Evolutionary conservation across 2,113 vertebrate genomes (phyloP), one percentile per base, ranked within the genome.

Genomic region (Corapipo altera): DNA sequence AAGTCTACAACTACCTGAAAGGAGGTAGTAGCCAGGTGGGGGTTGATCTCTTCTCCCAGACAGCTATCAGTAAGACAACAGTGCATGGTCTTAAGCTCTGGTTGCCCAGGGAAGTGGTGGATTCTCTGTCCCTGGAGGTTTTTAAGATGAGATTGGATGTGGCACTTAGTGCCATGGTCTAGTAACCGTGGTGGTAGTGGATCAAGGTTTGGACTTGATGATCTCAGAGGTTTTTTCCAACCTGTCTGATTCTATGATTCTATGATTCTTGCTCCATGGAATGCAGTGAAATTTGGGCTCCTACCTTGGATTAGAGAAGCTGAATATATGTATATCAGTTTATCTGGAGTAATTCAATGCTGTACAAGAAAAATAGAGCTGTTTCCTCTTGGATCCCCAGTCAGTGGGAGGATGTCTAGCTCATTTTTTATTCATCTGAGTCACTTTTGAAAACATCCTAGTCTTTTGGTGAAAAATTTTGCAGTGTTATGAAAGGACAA

Each of bases 371-470:
- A 94, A 86, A 94, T 3, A 93, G 26, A 95, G 54, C 57, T 16
- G 5, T 96, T 95, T 97, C 58, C 65, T 91, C 69, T 69, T 2
- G 2, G 57, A 92, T 74, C 32, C 57, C 65, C 52, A 93, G 72
- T 78, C 76, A 70, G 83, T 61, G 1, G 82, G 76, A 94, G 83
- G 72, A 94, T 69, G 90, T 93, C 79, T 94, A 92, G 61, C 57
- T 92, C n/a, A 65, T 73, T 91, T 93, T 93, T 94, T 69, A 91
- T 93, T 95, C 48, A 81, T 92, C 70, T 73, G 75, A 94, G 82
- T 87, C 72, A 78, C 43, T 74, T 95, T 84, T 90, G 69, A 95
- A 95, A 93, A 52, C 41, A 93, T 72, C 79, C 69, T 85, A 81
- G 65, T 84, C 69, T 78, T 65, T 28, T 49, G 64, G 72, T 21